Percentiles rank a stretch among this genome's conserved stretches.
Conservation (phyloP, 1,140 invertebrate species). For the Adoxophyes honmai region DNA sequence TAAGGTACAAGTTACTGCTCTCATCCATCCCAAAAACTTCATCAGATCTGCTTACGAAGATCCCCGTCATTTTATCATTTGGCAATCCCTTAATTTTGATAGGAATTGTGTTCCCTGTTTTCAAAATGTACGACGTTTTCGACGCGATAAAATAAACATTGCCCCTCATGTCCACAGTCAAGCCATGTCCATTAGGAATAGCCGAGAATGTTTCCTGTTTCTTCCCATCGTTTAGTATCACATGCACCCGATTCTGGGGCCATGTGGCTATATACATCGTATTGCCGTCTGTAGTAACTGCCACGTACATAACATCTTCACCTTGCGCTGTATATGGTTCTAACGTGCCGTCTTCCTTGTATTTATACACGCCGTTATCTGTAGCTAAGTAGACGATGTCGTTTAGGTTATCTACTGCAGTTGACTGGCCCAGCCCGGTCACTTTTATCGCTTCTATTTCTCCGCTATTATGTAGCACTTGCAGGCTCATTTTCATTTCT, state of each 20-base stretch:
- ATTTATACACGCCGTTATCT: conserved; percentile 69
- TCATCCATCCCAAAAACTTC: conserved; percentile 65
- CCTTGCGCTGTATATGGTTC: conserved; percentile 52
- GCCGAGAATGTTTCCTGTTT: conserved; percentile 46
- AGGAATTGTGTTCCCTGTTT: conserved; percentile 42
- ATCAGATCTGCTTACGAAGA: conserved; percentile 58
- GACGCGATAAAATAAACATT: conserved; percentile 64
- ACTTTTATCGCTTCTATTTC: conserved; percentile 57
- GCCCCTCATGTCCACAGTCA: conserved; percentile 55
- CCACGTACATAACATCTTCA: conserved; percentile 66
- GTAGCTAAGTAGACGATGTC: conserved; percentile 66
- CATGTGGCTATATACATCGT: conserved; percentile 64
- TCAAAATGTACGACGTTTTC: conserved; percentile 57
- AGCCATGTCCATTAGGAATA: conserved; percentile 62
- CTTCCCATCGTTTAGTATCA: conserved; percentile 53
- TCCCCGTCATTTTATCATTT: conserved; percentile 53
- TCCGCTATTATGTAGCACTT: conserved; percentile 45
- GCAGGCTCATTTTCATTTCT: conserved; percentile 64
- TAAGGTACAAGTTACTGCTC: conserved; percentile 52
- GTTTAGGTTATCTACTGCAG: conserved; percentile 63
- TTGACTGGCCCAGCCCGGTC: conserved; percentile 55
- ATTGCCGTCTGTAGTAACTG: conserved; percentile 44
- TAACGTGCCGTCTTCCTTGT: conserved; percentile 52
- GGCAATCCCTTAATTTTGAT: conserved; percentile 62
- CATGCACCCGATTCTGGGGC: conserved; percentile 64